phyloP scores from a whole-genome alignment of 2,797 vertebrate genomes.

The Acropternis orthonyx region DNA sequence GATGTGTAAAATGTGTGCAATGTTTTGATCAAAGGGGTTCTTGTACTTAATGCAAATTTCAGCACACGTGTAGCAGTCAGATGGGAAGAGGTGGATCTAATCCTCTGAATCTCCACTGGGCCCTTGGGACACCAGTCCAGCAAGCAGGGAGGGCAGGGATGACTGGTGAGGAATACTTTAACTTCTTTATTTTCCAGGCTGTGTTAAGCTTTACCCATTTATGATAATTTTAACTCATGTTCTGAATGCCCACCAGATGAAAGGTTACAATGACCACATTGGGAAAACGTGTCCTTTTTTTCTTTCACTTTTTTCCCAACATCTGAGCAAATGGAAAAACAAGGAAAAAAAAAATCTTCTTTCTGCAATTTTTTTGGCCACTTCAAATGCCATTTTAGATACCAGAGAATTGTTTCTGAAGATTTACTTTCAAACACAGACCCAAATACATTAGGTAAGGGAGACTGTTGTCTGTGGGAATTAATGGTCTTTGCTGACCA shows the following conservation, averaged over 20 bases:
- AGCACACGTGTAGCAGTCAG: neutral
- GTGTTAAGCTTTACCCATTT: neutral
- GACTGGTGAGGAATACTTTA: neutral
- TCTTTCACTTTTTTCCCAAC: neutral
- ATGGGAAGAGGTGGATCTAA: neutral
- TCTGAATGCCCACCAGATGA: neutral
- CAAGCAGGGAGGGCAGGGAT: neutral
- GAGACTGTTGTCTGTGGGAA: neutral
- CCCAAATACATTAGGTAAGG: neutral
- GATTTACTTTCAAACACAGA: neutral
- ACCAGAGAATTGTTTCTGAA: neutral
- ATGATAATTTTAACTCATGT: neutral
- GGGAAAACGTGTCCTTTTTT: neutral
- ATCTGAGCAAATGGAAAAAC: neutral
- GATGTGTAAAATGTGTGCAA: conserved; percentile 2
- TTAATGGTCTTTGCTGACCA: neutral
- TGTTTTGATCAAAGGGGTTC: conserved; percentile 54
- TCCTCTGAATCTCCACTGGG: neutral
- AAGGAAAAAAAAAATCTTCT: neutral
- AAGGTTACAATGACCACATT: neutral
- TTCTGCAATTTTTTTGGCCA: neutral
- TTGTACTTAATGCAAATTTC: conserved; percentile 52
- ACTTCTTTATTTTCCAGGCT: neutral
- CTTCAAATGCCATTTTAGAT: neutral
- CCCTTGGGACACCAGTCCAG: neutral